Evolutionary conservation across 2,113 vertebrate species (phyloP).

Genomic region (Aviceda subcristata): DNA sequence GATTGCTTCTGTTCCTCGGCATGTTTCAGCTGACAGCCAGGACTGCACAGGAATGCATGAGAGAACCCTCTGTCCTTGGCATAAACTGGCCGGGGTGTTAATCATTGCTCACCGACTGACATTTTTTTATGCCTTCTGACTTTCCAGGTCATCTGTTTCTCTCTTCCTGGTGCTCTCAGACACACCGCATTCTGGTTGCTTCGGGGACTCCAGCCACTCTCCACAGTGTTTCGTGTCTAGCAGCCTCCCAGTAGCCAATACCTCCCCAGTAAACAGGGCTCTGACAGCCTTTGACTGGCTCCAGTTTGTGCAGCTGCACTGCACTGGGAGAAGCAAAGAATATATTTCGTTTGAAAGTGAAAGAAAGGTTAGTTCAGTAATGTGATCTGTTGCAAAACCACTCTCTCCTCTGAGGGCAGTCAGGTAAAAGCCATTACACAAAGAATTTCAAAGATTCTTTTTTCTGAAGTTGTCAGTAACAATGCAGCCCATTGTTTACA

Average conservation of each 20-base stretch:
- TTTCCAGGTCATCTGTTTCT: neutral
- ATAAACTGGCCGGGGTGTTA: neutral
- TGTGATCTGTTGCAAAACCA: conserved; percentile 23
- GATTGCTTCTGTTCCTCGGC: neutral
- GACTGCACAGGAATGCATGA: neutral
- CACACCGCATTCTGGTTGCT: neutral
- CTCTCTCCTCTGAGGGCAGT: neutral
- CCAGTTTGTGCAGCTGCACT: conserved; percentile 17
- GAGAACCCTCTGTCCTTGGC: conserved; percentile 44
- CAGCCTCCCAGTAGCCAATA: neutral
- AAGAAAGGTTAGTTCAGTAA: conserved; percentile 52
- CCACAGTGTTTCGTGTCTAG: neutral
- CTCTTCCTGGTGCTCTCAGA: neutral
- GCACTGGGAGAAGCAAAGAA: conserved; percentile 32
- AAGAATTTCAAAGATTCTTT: conserved; percentile 66
- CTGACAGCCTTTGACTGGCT: neutral
- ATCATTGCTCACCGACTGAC: conserved; percentile 17
- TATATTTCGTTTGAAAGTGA: conserved; percentile 48
- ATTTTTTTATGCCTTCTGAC: neutral
- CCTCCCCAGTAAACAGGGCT: neutral
- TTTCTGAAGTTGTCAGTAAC: conserved; percentile 45
- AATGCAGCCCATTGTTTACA: conserved; percentile 74
- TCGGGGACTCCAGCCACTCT: neutral
- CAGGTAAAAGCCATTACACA: conserved; percentile 69
- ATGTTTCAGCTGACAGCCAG: conserved; percentile 1